phyloP scores from a whole-genome alignment of 1,140 invertebrate genomes.

The Contarinia nasturtii region DNA sequence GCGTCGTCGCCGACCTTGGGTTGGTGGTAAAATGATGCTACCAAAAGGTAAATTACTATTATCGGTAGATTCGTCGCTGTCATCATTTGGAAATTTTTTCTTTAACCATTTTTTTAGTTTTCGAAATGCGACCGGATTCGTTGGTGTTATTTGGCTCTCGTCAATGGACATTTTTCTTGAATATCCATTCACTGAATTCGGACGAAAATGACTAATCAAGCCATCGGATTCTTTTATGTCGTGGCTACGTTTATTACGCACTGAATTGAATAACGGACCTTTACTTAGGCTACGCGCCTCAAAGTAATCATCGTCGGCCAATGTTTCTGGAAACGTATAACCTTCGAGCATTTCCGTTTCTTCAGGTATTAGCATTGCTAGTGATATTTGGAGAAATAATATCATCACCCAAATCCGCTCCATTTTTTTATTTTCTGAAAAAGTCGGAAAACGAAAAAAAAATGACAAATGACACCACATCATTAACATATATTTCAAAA shows the following conservation, averaged over 20 bases:
- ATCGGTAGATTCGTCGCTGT: not conserved
- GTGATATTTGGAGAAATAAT: not conserved
- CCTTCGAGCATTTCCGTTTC: constrained; percentile 10
- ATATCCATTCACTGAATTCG: constrained; percentile 3
- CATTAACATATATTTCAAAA: too few species aligned
- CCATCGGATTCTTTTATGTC: not conserved
- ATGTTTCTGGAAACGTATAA: constrained; percentile 7
- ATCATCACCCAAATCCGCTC: not conserved
- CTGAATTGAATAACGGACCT: not conserved
- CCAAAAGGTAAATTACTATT: not conserved
- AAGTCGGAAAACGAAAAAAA: too few species aligned
- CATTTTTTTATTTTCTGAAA: not conserved
- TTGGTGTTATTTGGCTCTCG: not conserved
- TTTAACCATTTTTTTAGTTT: not conserved
- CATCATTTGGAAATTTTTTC: not conserved
- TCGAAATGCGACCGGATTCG: not conserved
- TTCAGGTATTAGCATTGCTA: constrained; percentile 6
- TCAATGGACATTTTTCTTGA: constrained; percentile 3
- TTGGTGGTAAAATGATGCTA: too few species aligned
- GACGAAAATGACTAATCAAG: not conserved
- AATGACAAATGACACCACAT: too few species aligned
- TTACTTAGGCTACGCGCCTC: constrained; percentile 6
- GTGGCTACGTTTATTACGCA: not conserved
- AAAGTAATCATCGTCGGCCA: constrained; percentile 6
- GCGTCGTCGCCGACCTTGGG: not conserved